Conservation (phyloP, 2,888 invertebrate genomes). For the Nycteola revayana region DNA sequence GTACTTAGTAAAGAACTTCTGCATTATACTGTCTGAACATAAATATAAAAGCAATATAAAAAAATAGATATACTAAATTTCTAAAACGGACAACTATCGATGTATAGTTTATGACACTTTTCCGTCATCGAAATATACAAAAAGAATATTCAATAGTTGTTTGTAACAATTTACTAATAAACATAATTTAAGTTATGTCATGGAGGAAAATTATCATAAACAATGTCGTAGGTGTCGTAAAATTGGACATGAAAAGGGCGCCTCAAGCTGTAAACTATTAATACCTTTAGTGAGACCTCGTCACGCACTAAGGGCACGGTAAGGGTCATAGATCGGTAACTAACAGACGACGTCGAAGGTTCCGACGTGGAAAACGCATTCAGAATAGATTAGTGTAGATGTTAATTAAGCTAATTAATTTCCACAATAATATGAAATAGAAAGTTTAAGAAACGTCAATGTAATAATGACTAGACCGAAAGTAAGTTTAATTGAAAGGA, state of each 20-base stretch:
- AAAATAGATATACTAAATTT: too few relatives aligned
- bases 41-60: too few relatives aligned
- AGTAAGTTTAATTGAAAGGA: conserved; percentile 24
- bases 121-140: too few relatives aligned
- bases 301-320: conserved; percentile 70
- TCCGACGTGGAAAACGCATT: conserved; percentile 49
- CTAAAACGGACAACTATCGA: too few relatives aligned
- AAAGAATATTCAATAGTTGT: too few relatives aligned
- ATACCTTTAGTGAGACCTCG: conserved; percentile 55
- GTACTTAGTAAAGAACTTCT: too few relatives aligned
- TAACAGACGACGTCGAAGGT: conserved; percentile 55
- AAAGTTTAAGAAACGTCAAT: conserved; percentile 28
- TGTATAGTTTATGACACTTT: too few relatives aligned
- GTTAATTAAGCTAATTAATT: conserved; percentile 38
- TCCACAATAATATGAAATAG: conserved; percentile 34
- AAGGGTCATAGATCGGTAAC: conserved; percentile 60
- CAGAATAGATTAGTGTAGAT: conserved; percentile 53
- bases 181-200: too few relatives aligned
- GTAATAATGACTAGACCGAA: conserved; percentile 33
- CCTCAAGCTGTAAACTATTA: conserved; percentile 30
- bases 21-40: too few relatives aligned
- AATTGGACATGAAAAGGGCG: conserved; percentile 58
- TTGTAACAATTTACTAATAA: too few relatives aligned
- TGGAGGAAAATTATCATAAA: conserved; percentile 47
- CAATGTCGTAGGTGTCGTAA: conserved; percentile 61